A percentile compares a stretch with the other conserved stretches of the same genome.
phyloP scores from a whole-genome alignment of 2,888 invertebrate genomes.

The Strigamia maritima region DNA sequence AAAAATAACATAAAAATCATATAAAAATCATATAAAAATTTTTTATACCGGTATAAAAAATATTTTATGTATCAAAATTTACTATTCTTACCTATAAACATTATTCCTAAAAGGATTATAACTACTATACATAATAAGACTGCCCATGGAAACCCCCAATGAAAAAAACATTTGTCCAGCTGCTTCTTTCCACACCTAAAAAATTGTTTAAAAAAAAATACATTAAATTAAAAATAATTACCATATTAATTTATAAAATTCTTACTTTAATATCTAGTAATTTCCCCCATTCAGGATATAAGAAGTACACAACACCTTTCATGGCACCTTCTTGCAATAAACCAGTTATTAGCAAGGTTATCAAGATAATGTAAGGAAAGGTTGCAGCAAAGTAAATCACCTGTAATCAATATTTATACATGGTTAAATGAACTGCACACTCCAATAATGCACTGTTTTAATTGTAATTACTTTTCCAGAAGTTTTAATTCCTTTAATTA shows the following conservation, averaged over 20 bases:
- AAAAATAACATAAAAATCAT: neutral
- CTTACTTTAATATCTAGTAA: slow-evolving; percentile 65
- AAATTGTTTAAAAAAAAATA: neutral
- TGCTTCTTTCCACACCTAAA: slow-evolving; percentile 54
- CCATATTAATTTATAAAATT: neutral
- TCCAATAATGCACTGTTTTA: neutral
- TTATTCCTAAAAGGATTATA: slow-evolving; percentile 54
- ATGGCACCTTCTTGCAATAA: slow-evolving; percentile 67
- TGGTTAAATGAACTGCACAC: neutral
- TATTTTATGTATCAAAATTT: no score
- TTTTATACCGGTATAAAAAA: no score
- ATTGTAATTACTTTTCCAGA: slow-evolving; percentile 45
- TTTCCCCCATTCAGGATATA: slow-evolving; percentile 74
- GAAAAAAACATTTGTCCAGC: slow-evolving; percentile 56
- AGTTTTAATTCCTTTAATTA: slow-evolving; percentile 46
- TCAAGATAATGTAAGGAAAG: slow-evolving; percentile 75
- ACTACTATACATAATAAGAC: slow-evolving; percentile 54
- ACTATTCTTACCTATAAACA: slow-evolving; percentile 49
- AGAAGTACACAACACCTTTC: slow-evolving; percentile 72
- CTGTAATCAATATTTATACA: slow-evolving; percentile 13
- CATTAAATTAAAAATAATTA: neutral
- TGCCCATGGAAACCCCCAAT: slow-evolving; percentile 53
- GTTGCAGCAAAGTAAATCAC: slow-evolving; percentile 75
- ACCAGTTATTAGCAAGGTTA: slow-evolving; percentile 67
- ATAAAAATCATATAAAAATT: neutral